Percentiles rank a stretch among this genome's conserved stretches.
Evolutionary conservation across 2,888 invertebrate genomes (phyloP).

Genomic region (Athripsodes cinereus): DNA sequence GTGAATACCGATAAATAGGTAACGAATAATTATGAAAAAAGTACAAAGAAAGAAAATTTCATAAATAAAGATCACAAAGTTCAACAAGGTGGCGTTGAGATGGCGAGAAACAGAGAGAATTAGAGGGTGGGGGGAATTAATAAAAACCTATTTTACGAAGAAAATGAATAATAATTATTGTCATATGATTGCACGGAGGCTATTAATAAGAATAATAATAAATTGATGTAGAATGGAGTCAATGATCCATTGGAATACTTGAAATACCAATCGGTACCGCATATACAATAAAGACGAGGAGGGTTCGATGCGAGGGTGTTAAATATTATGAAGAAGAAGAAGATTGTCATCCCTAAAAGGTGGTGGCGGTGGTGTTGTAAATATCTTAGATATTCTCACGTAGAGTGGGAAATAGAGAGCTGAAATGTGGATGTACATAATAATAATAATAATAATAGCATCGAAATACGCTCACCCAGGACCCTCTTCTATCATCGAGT

Average conservation of each 20-base stretch:
- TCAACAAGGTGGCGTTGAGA: too few relatives aligned
- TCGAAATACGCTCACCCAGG: not conserved
- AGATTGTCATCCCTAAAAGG: not conserved
- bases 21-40: too few relatives aligned
- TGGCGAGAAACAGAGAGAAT: too few relatives aligned
- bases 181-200: too few relatives aligned
- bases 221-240: not conserved
- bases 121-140: too few relatives aligned
- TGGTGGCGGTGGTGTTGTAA: not conserved
- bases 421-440: not conserved
- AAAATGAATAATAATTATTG: too few relatives aligned
- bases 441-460: not conserved
- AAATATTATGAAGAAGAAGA: not conserved
- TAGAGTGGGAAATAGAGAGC: not conserved
- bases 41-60: too few relatives aligned
- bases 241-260: not conserved
- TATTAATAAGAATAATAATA: not conserved
- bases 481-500: not conserved
- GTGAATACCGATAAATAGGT: too few relatives aligned
- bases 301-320: not conserved
- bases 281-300: not conserved
- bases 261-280: not conserved
- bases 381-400: constrained; percentile 1
- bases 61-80: too few relatives aligned
- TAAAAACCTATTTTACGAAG: too few relatives aligned